Base-by-base conservation (phyloP, 2,113 vertebrate genomes). In the Epinephelus lanceolatus region DNA sequence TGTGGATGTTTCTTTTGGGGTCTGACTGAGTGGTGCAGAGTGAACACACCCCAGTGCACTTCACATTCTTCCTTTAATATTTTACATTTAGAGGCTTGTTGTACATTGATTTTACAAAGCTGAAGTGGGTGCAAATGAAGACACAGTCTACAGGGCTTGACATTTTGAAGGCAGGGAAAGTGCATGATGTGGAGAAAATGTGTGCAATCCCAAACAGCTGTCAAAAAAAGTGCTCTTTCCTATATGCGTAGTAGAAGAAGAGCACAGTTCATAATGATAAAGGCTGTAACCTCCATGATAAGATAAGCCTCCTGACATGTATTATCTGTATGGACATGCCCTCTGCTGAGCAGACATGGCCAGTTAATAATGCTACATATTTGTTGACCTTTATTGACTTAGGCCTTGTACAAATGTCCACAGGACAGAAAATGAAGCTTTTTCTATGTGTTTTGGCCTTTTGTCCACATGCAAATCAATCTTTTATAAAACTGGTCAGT, bases 231-330 rank as follows among this genome's bases (percentile, higher is more conserved):
- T 3, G 37, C 7, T 55, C 21, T 55, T 56, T 23, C 52, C 23
- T 30, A 40, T 8, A 23, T 55, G 52, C 37, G 17, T 9, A 62
- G 59, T 52, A 49, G 25, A 69, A 69, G 5, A 18, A 18, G 42
- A 45, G 2, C n/a, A 21, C 18, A 25, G 7, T 72, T 62, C 30
- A 62, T 40, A 23, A 68, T 42, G 7, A 42, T 61, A 56, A 60
- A 73, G 47, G 53, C n/a, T 56, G 15, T 14, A 10, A 30, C 27
- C 21, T 27, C 59, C 15, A 57, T 51, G 5, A n/a, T 65, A n/a
- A 30, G 23, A 15, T 37, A 75, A 33, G 18, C 66, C 37, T 51
- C 72, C 5, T 63, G 67, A 57, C 55, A 87, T 84, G 11, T 25
- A 45, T 33, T 23, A 7, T 45, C 19, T 4, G 12, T 60, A 23